Conservation (phyloP, 2,113 vertebrate species). For the Lipotes vexillifer region DNA sequence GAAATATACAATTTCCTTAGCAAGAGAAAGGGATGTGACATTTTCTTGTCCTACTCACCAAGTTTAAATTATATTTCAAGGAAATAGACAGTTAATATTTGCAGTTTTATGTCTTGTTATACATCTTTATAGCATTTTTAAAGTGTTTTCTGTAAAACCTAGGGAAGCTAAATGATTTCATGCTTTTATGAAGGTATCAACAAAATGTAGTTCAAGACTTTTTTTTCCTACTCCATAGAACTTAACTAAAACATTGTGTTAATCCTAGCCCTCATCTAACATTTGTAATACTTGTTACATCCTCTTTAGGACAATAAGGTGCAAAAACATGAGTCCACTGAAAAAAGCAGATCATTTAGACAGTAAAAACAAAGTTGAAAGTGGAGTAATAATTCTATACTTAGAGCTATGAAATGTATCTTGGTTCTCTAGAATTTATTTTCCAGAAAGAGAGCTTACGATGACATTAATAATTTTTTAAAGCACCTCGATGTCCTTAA, state of each 20-base stretch:
- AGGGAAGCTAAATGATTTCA: background rate
- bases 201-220: background rate
- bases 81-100: slow-evolving; percentile 27
- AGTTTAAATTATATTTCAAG: slow-evolving; percentile 51
- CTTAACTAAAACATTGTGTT: background rate
- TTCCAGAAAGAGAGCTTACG: background rate
- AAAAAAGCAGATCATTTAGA: background rate
- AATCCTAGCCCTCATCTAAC: background rate
- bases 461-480: background rate
- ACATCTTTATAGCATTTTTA: slow-evolving; percentile 23
- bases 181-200: slow-evolving; percentile 18
- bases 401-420: background rate
- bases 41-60: slow-evolving; percentile 60
- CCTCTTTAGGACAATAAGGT: background rate
- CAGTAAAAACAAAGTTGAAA: background rate
- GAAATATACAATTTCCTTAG: slow-evolving; percentile 63
- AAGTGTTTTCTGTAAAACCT: slow-evolving; percentile 20
- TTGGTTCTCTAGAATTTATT: slow-evolving; percentile 13
- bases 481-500: background rate
- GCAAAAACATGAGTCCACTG: background rate
- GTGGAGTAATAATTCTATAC: background rate
- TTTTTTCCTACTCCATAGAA: slow-evolving; percentile 26
- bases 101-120: slow-evolving; percentile 35
- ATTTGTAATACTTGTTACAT: background rate
- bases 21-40: slow-evolving; percentile 29